These are phyloP conservation scores for Mormyrops boulengeri DNA, from an alignment of 2,797 vertebrate genomes.

Conservation along the genomic window DNA sequence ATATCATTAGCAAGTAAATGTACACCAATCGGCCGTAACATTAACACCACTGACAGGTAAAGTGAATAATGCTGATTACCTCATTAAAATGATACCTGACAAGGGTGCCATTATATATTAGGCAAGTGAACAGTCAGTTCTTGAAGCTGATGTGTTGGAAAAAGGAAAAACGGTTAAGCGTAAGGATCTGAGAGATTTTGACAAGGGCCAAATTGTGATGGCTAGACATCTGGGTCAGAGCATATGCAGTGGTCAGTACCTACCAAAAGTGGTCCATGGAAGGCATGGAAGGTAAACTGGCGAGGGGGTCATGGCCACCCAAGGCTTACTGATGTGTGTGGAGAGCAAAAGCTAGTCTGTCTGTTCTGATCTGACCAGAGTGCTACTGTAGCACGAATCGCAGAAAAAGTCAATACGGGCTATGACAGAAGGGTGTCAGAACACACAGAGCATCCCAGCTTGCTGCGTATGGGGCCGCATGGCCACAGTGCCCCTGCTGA, in stretches of 20 bases:
- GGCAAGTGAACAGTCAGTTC: neutral
- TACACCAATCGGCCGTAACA: neutral
- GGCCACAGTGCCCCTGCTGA: neutral
- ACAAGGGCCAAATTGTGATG: neutral
- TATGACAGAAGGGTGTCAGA: neutral
- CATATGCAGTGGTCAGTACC: neutral
- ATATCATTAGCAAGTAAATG: neutral
- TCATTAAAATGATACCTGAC: neutral
- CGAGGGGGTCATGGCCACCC: neutral
- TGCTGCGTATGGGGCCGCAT: neutral
- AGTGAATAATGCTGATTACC: neutral
- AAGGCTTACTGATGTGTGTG: neutral
- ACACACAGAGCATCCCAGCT: neutral
- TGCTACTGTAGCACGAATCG: neutral
- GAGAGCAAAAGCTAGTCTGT: neutral
- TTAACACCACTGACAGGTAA: neutral
- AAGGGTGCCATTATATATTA: neutral
- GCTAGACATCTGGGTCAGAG: neutral
- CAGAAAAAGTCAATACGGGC: neutral
- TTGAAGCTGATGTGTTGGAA: neutral
- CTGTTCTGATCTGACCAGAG: neutral
- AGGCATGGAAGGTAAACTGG: neutral
- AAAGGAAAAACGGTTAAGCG: neutral
- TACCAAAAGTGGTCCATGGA: neutral
- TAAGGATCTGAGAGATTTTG: neutral